Conservation (phyloP, 2,888 invertebrate genomes). For the Pegoplata infirma region DNA sequence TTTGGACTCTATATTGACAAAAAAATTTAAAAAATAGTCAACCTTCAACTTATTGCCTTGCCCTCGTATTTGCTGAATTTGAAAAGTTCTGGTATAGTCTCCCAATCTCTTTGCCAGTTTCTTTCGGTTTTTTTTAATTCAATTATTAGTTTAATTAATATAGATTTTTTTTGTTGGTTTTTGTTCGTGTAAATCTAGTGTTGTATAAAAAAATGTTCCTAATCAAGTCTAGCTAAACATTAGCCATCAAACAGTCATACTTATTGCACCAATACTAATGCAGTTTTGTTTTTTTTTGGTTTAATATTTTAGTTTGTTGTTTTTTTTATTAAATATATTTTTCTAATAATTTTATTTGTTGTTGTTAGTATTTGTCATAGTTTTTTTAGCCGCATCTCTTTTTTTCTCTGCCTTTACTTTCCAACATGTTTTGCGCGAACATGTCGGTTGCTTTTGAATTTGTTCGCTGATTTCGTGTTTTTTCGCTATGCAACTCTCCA, state of each 20-base stretch:
- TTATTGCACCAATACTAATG: constrained; percentile 10
- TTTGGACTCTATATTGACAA: too few species aligned
- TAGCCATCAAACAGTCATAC: background rate
- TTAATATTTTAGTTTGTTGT: constrained; percentile 1
- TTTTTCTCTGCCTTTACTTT: constrained; percentile 4
- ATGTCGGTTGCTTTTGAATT: constrained; percentile 41
- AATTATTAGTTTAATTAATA: constrained; percentile 49
- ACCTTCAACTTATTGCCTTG: too few species aligned
- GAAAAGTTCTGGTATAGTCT: too few species aligned
- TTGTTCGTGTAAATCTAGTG: too few species aligned
- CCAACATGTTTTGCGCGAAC: constrained; percentile 51
- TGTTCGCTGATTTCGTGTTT: constrained; percentile 3
- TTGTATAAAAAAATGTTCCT: constrained; percentile 1
- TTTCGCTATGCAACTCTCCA: background rate
- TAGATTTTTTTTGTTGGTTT: constrained; percentile 32
- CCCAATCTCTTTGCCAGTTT: too few species aligned
- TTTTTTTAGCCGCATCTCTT: background rate
- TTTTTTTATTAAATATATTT: background rate
- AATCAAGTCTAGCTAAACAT: constrained; percentile 32
- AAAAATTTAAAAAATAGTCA: too few species aligned
- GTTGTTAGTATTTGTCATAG: background rate
- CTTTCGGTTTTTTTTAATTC: too few species aligned
- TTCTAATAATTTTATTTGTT: constrained; percentile 36
- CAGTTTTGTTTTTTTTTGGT: constrained; percentile 2
- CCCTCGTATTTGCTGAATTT: too few species aligned